These are phyloP conservation scores for Glomeris maerens DNA, from an alignment of 1,140 invertebrate genomes.

Conservation along the genomic window DNA sequence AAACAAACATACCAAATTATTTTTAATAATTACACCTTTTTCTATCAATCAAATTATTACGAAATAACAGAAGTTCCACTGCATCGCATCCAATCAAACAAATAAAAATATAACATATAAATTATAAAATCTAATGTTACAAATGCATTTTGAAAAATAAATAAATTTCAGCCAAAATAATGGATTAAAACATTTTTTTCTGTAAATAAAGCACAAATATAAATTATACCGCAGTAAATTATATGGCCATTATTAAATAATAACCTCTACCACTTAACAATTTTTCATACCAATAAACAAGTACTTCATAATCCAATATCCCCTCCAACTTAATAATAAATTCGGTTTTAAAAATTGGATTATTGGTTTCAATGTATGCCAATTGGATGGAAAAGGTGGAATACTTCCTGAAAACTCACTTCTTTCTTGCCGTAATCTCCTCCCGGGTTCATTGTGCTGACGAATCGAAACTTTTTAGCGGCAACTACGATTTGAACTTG, in stretches of 20 bases:
- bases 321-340: background rate
- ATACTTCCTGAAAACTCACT: slow-evolving; percentile 27
- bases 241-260: too few species aligned
- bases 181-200: too few species aligned
- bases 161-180: too few species aligned
- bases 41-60: background rate
- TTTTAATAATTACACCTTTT: slow-evolving; percentile 2
- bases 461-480: slow-evolving; percentile 64
- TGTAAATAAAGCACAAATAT: too few species aligned
- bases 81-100: too few species aligned
- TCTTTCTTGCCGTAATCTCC: slow-evolving; percentile 99
- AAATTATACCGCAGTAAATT: too few species aligned
- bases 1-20: slow-evolving; percentile 9
- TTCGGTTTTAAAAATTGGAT: too few species aligned
- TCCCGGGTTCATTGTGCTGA: slow-evolving; percentile 99
- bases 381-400: too few species aligned
- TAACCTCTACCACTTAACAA: too few species aligned
- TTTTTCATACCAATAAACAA: slow-evolving; percentile 5
- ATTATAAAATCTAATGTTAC: too few species aligned
- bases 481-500: slow-evolving; percentile 53
- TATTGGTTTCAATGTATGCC: too few species aligned
- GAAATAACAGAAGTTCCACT: slow-evolving; percentile 5
- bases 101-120: slow-evolving; percentile 3
- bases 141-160: too few species aligned
- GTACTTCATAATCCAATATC: background rate